Evolutionary conservation across 2,888 invertebrate genomes (phyloP), one percentile per base, ranked within the genome.

Genomic region (Mythimna vitellina): DNA sequence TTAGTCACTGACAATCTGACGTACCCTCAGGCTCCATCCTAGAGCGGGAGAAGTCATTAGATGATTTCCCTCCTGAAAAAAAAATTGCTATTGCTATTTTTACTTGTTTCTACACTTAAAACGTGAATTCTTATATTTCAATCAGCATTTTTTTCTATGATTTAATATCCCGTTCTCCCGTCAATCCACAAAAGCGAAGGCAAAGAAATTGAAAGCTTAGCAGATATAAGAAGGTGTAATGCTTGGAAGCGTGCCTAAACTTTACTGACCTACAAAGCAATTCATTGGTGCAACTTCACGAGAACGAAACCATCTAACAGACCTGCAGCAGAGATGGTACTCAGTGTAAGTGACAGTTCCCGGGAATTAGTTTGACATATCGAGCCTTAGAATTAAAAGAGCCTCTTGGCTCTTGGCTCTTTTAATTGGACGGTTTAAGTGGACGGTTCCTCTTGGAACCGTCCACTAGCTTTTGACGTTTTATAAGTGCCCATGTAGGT

Each of bases 211-310:
- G 78, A 87, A 90, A 90, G 87, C 89, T 85, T 65, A 87, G 86
- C 83, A 85, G 81, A 84, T 81, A 82, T 81, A 75, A 85, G 78
- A 75, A 85, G 78, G 87, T 86, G 87, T 87, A 88, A 87, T 86
- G 82, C 82, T 89, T 90, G 90, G 90, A 92, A 92, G 88, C 89
- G 88, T 92, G 92, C 90, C 92, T 91, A 90, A 90, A 90, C 88
- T 87, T 90, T 95, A 96, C 96, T 96, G 93, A 96, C 96, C 95
- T 95, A 95, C 93, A 92, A 94, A 94, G 91, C 91, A 92, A 93
- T 88, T 95, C 94, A 94, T 92, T 94, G 95, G 90, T 93, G 94
- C 90, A 93, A 92, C 91, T 92, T 94, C 91, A 95, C 94, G 94
- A 90, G 89, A 89, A 95, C 94, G 94, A 90, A 95, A 93, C 92